A percentile compares a stretch with the other conserved stretches of the same genome.
phyloP scores from a whole-genome alignment of 1,140 invertebrate species.

The Drosophila bipectinata region DNA sequence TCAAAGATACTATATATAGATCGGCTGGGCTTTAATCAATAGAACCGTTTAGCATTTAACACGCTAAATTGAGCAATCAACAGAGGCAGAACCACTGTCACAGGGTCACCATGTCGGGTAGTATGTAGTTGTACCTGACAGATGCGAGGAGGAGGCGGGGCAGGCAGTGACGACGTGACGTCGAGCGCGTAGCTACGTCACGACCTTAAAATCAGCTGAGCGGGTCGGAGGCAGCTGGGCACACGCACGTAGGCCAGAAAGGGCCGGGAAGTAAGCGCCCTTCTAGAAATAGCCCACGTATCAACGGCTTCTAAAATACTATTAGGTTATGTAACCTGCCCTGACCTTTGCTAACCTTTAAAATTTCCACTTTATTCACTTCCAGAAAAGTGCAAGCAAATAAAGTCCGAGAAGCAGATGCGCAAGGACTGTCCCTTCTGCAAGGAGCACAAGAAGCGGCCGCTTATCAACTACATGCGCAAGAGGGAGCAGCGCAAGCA shows the following conservation, averaged over 20 bases:
- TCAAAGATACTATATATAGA: conserved; percentile 43
- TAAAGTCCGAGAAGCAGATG: conserved; percentile 66
- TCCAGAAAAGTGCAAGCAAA: conserved; percentile 81
- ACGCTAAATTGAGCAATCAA: conserved; percentile 52
- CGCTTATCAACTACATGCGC: conserved; percentile 85
- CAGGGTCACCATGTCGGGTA: conserved; percentile 52
- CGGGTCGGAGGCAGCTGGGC: conserved; percentile 19
- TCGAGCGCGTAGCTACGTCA: conserved; percentile 48
- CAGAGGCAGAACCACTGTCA: conserved; percentile 29
- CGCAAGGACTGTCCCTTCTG: conserved; percentile 86
- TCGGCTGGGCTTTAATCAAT: conserved; percentile 54
- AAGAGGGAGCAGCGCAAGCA: conserved; percentile 84
- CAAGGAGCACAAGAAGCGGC: conserved; percentile 85
- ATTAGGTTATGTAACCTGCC: not conserved
- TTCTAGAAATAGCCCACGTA: not conserved
- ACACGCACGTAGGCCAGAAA: conserved; percentile 54
- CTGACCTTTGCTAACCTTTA: conserved; percentile 28
- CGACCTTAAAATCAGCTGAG: conserved; percentile 44
- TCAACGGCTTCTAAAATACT: not conserved
- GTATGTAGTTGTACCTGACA: not conserved
- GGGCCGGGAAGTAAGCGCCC: not conserved
- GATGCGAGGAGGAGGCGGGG: not conserved
- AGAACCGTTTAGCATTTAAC: conserved; percentile 32
- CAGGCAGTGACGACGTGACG: conserved; percentile 50
- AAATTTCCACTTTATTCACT: conserved; percentile 29